These are phyloP conservation scores for Ochlodes sylvanus DNA, from an alignment of 2,888 invertebrate genomes.

Conservation along the genomic window DNA sequence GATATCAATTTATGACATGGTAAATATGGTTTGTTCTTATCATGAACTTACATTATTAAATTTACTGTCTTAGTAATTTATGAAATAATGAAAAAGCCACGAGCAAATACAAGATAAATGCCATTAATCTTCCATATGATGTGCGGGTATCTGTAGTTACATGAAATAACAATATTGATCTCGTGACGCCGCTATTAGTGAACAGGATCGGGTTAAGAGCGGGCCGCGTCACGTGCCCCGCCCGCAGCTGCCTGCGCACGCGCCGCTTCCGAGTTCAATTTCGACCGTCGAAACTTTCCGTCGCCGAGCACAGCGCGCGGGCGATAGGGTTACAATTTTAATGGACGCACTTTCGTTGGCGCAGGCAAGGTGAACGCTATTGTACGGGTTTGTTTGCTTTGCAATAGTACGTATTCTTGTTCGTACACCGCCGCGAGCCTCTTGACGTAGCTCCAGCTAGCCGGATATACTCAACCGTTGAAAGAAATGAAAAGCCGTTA, in stretches of 20 bases:
- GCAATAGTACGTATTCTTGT: neutral
- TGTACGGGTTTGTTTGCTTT: slow-evolving; percentile 17
- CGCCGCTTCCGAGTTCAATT: slow-evolving; percentile 45
- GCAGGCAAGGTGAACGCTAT: slow-evolving; percentile 27
- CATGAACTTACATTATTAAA: too few species aligned
- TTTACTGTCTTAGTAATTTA: too few species aligned
- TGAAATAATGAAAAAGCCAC: neutral
- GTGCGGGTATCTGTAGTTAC: neutral
- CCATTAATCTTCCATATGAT: neutral
- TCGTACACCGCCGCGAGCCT: neutral
- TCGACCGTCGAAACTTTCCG: slow-evolving; percentile 24
- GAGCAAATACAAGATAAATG: neutral
- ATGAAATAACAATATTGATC: slow-evolving; percentile 12
- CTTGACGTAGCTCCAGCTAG: too few species aligned
- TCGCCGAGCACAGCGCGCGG: neutral
- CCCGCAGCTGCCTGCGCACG: slow-evolving; percentile 39
- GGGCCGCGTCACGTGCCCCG: slow-evolving; percentile 35
- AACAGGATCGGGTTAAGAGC: slow-evolving; percentile 11
- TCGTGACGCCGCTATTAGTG: slow-evolving; percentile 24
- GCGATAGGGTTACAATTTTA: slow-evolving; percentile 23
- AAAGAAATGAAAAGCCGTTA: too few species aligned
- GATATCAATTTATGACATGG: too few species aligned
- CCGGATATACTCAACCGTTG: too few species aligned
- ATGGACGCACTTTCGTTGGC: slow-evolving; percentile 32
- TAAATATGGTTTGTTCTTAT: too few species aligned